These are phyloP conservation scores for Crossaster papposus DNA, from an alignment of 53 echinoderm and acorn worm genomes.

Conservation along the genomic window DNA sequence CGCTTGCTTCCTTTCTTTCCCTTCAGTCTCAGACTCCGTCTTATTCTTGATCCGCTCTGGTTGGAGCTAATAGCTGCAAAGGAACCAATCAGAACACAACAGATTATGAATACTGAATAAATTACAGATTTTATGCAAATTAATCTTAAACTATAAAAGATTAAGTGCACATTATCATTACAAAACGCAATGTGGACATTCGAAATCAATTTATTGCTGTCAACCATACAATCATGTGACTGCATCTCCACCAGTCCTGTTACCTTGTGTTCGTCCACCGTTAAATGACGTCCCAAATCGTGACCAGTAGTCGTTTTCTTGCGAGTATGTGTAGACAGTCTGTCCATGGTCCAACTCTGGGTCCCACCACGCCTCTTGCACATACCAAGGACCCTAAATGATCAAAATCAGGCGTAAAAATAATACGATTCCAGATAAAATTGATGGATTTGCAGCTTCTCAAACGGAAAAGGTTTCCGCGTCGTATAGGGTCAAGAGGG, in stretches of 20 bases:
- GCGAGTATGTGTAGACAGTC: slow-evolving; percentile 46
- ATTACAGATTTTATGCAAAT: neutral
- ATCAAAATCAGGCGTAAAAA: neutral
- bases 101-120: neutral
- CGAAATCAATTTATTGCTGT: too few relatives aligned
- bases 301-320: slow-evolving; percentile 54
- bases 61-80: neutral
- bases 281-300: neutral
- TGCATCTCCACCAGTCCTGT: neutral
- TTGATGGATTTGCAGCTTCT: too few relatives aligned
- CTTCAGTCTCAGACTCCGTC: neutral
- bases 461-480: too few relatives aligned
- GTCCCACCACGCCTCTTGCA: slow-evolving; percentile 70
- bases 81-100: neutral
- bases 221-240: too few relatives aligned
- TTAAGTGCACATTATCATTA: neutral
- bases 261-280: neutral
- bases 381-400: slow-evolving; percentile 63
- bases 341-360: slow-evolving; percentile 34
- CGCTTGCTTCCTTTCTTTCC: neutral
- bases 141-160: neutral
- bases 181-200: too few relatives aligned
- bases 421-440: too few relatives aligned
- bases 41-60: neutral
- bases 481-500: too few relatives aligned